Base-by-base conservation (phyloP, 30 jellyfish, hydroid and myxozoan genomes). In the Pelagia noctiluca region DNA sequence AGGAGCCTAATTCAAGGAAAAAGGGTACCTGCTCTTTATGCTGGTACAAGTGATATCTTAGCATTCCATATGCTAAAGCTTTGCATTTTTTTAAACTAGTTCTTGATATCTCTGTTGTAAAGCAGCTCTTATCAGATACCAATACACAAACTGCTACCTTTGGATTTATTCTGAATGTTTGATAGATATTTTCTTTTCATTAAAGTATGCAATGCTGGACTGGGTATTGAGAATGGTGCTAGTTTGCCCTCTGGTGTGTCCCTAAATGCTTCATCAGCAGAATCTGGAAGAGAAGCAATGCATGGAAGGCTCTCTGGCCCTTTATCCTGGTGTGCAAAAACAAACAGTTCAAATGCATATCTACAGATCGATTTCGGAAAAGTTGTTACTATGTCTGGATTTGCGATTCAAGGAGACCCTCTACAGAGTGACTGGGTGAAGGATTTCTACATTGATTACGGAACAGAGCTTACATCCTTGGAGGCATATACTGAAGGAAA, bases 191-290 rank as follows among this genome's bases (percentile, higher is more conserved):
- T 42, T 42, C 12, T 16, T 42, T 42, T 42, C 8, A 42, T 50
- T 35, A 0, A 47, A 81, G 91, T 67, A 4, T 81, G 91, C 54
- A 64, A 49, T 38, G 25, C 36, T 19, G 91, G 91, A 0, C 71
- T 81, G 48, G 91, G 91, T 13, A 26, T 81, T 47, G 91, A 81
- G 48, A n/a, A 33, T 32, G 91, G 91, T 75, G 34, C 12, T 29
- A 3, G 50, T 16, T 60, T 81, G 29, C 91, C 91, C n/a, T 65
- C 78, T 1, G 93, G 82, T 8, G 61, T 72, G 25, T 28, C 33
- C 26, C 21, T 83, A 79, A 83, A 81, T 4, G 63, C 93, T 34
- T 69, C 87, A n/a, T 24, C 86, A 8, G n/a, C 37, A 16, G 24
- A 23, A 19, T 2, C 36, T 36, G 86, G 86, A 1, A 25, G 25